Percentiles rank a stretch among this genome's conserved stretches.
These are phyloP conservation scores for Drosophila anceps DNA, from an alignment of 2,888 invertebrate species.

Conservation along the genomic window DNA sequence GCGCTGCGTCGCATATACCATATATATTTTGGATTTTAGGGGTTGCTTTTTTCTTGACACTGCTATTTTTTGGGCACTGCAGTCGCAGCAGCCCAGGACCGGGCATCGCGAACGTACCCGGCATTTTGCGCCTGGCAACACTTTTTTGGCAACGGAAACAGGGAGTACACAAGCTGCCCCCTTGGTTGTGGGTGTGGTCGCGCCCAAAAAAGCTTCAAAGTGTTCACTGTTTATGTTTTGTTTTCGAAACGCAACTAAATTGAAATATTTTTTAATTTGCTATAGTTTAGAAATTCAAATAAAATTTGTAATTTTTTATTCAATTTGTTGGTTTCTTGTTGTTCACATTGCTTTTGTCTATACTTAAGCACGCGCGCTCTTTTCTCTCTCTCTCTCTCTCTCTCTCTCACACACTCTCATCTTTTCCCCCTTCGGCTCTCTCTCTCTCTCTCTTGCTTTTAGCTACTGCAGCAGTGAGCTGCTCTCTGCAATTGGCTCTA, in stretches of 20 bases:
- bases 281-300: neutral
- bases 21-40: conserved; percentile 54
- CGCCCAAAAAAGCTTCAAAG: neutral
- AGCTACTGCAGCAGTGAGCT: neutral
- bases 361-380: conserved; percentile 24
- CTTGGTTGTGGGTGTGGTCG: conserved; percentile 50
- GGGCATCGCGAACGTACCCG: conserved; percentile 45
- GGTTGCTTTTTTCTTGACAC: conserved; percentile 57
- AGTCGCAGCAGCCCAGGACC: conserved; percentile 58
- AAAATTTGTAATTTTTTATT: conserved; percentile 5
- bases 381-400: neutral
- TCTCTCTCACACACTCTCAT: conserved; percentile 2
- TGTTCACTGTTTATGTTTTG: neutral
- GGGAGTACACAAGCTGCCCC: neutral
- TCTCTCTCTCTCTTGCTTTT: neutral
- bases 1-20: conserved; percentile 43
- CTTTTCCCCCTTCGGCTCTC: conserved; percentile 5
- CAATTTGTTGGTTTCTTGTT: conserved; percentile 17
- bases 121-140: conserved; percentile 69
- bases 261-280: neutral
- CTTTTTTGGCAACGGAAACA: conserved; percentile 51
- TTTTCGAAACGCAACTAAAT: neutral
- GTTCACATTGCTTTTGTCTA: conserved; percentile 61
- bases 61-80: conserved; percentile 50
- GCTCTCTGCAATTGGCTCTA: conserved; percentile 9